Conservation (phyloP, 2,797 vertebrate species). For the Pseudomugil gertrudae region DNA sequence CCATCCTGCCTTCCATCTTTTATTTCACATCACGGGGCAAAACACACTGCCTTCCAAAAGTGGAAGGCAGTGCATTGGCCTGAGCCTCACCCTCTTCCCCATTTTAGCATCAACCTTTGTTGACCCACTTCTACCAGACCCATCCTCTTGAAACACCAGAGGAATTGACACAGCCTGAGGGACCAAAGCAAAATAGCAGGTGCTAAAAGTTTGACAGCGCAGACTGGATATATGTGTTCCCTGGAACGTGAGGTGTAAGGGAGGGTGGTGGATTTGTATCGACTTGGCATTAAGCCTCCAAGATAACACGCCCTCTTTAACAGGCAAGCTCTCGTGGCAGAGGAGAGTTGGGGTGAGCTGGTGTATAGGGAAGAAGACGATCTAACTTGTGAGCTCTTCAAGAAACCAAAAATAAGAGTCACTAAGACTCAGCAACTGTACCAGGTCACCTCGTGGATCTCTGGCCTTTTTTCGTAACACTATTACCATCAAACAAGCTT, state of each 20-base stretch:
- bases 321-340: conserved; percentile 45
- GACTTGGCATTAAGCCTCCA: conserved; percentile 71
- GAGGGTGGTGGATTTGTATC: conserved; percentile 74
- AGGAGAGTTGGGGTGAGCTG: conserved; percentile 26
- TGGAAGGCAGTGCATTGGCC: conserved; percentile 61
- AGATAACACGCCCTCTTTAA: conserved; percentile 61
- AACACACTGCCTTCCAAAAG: conserved; percentile 41
- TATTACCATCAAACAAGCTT: conserved; percentile 85
- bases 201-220: conserved; percentile 85
- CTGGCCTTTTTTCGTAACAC: conserved; percentile 69
- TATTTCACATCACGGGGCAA: conserved; percentile 41
- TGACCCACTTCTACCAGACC: conserved; percentile 79
- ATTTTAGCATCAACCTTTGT: conserved; percentile 74
- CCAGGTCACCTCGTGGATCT: conserved; percentile 53
- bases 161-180: conserved; percentile 68
- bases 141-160: conserved; percentile 59
- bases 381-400: conserved; percentile 38
- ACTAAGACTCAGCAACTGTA: conserved; percentile 32
- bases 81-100: conserved; percentile 71
- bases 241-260: conserved; percentile 79
- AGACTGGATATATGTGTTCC: conserved; percentile 77
- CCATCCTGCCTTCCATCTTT: conserved; percentile 22
- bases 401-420: conserved; percentile 37
- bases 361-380: conserved; percentile 1
- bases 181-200: conserved; percentile 76